phyloP scores from a whole-genome alignment of 1,140 invertebrate species.

The Adelges cooleyi region DNA sequence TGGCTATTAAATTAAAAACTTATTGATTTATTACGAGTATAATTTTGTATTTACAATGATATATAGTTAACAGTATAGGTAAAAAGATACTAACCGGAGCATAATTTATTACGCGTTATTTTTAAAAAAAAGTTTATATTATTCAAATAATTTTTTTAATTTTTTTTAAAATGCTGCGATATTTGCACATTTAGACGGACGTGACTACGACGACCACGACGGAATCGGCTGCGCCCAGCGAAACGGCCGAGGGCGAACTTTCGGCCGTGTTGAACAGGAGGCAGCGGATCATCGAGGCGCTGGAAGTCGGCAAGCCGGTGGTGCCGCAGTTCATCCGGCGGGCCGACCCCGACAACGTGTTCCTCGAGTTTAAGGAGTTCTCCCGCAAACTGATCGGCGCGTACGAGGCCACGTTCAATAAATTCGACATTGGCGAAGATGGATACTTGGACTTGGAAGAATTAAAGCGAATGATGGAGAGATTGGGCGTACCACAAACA shows the following conservation, averaged over 20 bases:
- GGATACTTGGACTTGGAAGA: constrained; percentile 78
- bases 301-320: constrained; percentile 67
- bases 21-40: too few species aligned
- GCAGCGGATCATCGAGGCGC: constrained; percentile 76
- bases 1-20: too few species aligned
- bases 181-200: too few species aligned
- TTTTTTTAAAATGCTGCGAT: too few species aligned
- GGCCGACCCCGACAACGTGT: constrained; percentile 62
- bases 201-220: constrained; percentile 39
- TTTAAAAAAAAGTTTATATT: too few species aligned
- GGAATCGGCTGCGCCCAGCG: too few species aligned
- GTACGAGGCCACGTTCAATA: constrained; percentile 84
- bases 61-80: too few species aligned
- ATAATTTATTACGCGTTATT: too few species aligned
- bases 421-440: constrained; percentile 80
- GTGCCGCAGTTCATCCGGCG: constrained; percentile 61
- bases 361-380: constrained; percentile 86
- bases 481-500: constrained; percentile 85
- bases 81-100: too few species aligned
- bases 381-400: constrained; percentile 84
- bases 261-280: constrained; percentile 66
- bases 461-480: constrained; percentile 92
- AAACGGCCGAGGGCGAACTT: constrained; percentile 65
- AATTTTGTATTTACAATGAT: too few species aligned
- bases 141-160: too few species aligned